Percentiles rank a stretch among this genome's conserved stretches.
Evolutionary conservation across 2,113 vertebrate genomes (phyloP).

Genomic region (Enhydra lutris): DNA sequence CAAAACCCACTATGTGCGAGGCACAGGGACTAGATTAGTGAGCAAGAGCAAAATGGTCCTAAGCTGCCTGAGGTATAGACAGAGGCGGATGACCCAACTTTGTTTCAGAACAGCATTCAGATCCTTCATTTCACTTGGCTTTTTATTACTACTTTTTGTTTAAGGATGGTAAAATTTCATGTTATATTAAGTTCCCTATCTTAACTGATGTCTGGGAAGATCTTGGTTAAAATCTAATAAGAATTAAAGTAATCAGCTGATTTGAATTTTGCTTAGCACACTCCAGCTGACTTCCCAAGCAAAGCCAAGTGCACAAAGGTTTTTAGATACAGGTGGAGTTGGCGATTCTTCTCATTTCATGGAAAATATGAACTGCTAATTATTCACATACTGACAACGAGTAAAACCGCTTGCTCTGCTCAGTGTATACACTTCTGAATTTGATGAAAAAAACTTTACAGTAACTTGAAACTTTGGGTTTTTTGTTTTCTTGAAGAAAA

Average conservation of each 20-base stretch:
- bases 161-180: background rate
- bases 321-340: background rate
- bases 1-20: background rate
- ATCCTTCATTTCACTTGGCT: background rate
- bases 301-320: background rate
- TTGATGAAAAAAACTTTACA: background rate
- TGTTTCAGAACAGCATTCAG: background rate
- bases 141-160: background rate
- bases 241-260: background rate
- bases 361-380: background rate
- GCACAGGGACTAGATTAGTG: background rate
- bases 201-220: background rate
- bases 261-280: background rate
- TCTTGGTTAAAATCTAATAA: background rate
- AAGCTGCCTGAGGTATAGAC: background rate
- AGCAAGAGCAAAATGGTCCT: background rate
- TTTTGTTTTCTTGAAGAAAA: background rate
- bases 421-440: background rate
- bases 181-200: background rate
- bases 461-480: background rate
- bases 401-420: background rate
- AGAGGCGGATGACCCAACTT: accelerated
- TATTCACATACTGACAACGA: background rate
- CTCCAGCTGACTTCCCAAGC: background rate
- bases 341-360: background rate